Conservation (phyloP, 2,888 invertebrate genomes). For the Bombylius major region DNA sequence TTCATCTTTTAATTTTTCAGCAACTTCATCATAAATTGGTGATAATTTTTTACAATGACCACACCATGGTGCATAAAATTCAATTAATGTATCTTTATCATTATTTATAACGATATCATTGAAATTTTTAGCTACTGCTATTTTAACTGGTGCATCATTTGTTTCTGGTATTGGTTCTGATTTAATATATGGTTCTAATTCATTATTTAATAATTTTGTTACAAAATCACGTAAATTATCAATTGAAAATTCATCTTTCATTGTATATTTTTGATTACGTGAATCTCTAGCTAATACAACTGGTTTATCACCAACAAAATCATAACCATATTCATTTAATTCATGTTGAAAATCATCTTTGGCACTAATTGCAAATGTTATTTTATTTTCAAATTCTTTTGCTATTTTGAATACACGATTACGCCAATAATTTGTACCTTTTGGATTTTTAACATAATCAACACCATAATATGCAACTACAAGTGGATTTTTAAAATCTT, state of each 20-base stretch:
- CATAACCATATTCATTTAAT: constrained; percentile 85
- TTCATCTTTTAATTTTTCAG: constrained; percentile 74
- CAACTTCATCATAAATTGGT: constrained; percentile 89
- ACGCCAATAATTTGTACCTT: constrained; percentile 99
- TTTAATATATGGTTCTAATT: constrained; percentile 84
- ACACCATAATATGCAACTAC: constrained; percentile 87
- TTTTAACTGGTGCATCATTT: constrained; percentile 70
- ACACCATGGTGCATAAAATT: constrained; percentile 99
- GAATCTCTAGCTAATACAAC: constrained; percentile 70
- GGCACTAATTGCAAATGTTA: constrained; percentile 81
- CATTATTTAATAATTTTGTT: constrained; percentile 65
- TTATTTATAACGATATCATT: constrained; percentile 85
- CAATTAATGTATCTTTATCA: constrained; percentile 84
- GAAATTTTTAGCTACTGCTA: constrained; percentile 95
- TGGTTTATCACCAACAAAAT: constrained; percentile 81
- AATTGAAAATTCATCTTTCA: constrained; percentile 81
- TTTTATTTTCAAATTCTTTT: constrained; percentile 36
- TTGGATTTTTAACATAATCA: constrained; percentile 92
- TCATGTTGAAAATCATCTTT: constrained; percentile 92
- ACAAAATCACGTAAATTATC: constrained; percentile 77
- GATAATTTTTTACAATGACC: constrained; percentile 96
- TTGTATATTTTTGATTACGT: constrained; percentile 77
- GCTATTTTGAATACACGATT: constrained; percentile 81
- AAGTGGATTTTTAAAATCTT: constrained; percentile 79
- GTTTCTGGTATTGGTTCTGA: constrained; percentile 84